A percentile compares a stretch with the other conserved stretches of the same genome.
These are phyloP conservation scores for Rhaphigaster nebulosa DNA, from an alignment of 2,888 invertebrate genomes.

Conservation along the genomic window DNA sequence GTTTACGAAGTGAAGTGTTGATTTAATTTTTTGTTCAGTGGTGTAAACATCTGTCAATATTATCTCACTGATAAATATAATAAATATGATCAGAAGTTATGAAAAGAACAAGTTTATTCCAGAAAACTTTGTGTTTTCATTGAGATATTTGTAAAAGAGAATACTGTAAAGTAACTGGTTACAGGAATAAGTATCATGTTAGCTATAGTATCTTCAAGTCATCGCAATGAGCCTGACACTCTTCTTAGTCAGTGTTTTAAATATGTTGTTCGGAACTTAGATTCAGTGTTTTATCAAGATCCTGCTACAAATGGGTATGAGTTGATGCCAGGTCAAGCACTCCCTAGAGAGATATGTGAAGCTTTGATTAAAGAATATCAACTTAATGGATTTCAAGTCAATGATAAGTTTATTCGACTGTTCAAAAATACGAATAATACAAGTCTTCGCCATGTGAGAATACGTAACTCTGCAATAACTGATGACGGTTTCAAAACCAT, in stretches of 20 bases:
- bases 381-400: slow-evolving; percentile 72
- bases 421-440: slow-evolving; percentile 79
- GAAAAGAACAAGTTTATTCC: slow-evolving; percentile 25
- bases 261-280: slow-evolving; percentile 75
- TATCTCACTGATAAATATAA: slow-evolving; percentile 4
- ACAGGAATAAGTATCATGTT: slow-evolving; percentile 47
- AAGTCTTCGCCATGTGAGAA: slow-evolving; percentile 77
- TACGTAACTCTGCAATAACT: slow-evolving; percentile 80
- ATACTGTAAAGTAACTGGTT: not conserved
- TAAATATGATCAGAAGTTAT: slow-evolving; percentile 32
- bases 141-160: slow-evolving; percentile 17
- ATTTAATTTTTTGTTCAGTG: not conserved
- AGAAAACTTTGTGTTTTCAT: slow-evolving; percentile 23
- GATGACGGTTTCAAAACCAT: slow-evolving; percentile 80
- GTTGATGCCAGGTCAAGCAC: slow-evolving; percentile 75
- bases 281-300: slow-evolving; percentile 74
- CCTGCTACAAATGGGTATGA: slow-evolving; percentile 70
- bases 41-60: slow-evolving; percentile 30
- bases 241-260: slow-evolving; percentile 77
- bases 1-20: slow-evolving; percentile 1
- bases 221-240: slow-evolving; percentile 71
- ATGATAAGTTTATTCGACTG: slow-evolving; percentile 79
- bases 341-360: slow-evolving; percentile 82
- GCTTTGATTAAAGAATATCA: slow-evolving; percentile 75
- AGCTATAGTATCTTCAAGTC: slow-evolving; percentile 56